Conservation (phyloP, 1,140 invertebrate species). For the Acromyrmex echinatior region DNA sequence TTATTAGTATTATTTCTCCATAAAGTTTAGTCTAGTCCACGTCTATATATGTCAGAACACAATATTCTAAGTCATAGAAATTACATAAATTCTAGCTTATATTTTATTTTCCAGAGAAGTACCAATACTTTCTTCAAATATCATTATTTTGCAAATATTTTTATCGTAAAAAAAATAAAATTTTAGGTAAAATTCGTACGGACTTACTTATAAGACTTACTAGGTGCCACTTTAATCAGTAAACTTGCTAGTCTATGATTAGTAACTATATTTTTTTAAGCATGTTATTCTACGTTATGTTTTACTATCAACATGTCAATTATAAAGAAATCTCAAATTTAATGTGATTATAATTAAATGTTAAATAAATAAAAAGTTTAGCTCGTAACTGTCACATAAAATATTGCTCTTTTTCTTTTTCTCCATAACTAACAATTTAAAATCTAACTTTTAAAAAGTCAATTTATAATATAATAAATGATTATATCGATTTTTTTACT, state of each 20-base stretch:
- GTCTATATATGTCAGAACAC: constrained; percentile 33
- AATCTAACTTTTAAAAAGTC: background rate
- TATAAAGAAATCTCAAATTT: constrained; percentile 73
- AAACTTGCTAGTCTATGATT: constrained; percentile 77
- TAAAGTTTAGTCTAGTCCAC: constrained; percentile 71
- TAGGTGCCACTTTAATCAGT: constrained; percentile 70
- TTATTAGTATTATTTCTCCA: constrained; percentile 44
- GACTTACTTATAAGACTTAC: constrained; percentile 63
- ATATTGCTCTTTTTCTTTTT: background rate
- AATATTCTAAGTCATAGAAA: constrained; percentile 66
- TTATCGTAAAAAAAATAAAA: constrained; percentile 14
- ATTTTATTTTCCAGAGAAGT: constrained; percentile 55
- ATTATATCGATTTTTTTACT: background rate
- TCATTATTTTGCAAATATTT: constrained; percentile 26
- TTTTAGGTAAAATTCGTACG: constrained; percentile 22
- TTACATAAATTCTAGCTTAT: constrained; percentile 61
- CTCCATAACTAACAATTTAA: constrained; percentile 1
- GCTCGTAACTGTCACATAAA: constrained; percentile 8
- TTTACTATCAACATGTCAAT: constrained; percentile 77
- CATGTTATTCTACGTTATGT: constrained; percentile 73
- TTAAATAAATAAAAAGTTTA: constrained; percentile 79
- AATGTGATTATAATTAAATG: constrained; percentile 79
- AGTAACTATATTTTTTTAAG: constrained; percentile 78
- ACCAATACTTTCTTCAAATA: constrained; percentile 43
- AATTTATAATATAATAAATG: constrained; percentile 9